These are phyloP conservation scores for Hydrochoerus hydrochaeris DNA, from an alignment of 2,113 vertebrate genomes.

Conservation along the genomic window DNA sequence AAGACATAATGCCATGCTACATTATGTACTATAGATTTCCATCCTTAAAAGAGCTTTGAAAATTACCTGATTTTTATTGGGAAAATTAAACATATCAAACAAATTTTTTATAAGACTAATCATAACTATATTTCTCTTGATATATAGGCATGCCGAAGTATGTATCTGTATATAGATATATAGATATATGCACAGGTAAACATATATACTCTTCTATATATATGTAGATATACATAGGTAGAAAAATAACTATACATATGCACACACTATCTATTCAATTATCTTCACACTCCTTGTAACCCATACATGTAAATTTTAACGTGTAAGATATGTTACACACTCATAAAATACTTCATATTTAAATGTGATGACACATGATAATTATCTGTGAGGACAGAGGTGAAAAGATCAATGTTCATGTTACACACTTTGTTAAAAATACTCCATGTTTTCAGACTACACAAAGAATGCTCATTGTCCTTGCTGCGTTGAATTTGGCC, in stretches of 20 bases:
- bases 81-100: neutral
- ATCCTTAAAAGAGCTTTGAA: neutral
- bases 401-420: constrained; percentile 16
- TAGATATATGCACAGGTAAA: neutral
- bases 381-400: neutral
- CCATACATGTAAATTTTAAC: neutral
- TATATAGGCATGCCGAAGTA: neutral
- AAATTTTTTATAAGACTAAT: neutral
- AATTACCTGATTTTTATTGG: neutral
- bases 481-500: neutral
- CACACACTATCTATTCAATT: constrained; percentile 9
- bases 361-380: neutral
- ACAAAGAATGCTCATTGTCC: constrained; percentile 3
- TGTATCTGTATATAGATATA: no score
- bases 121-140: neutral
- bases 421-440: neutral
- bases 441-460: neutral
- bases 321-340: neutral
- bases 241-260: neutral
- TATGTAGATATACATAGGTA: neutral
- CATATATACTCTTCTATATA: neutral
- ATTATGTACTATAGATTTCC: neutral
- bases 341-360: constrained; percentile 10
- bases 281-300: neutral
- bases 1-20: neutral